Evolutionary conservation across 2,797 vertebrate genomes (phyloP).

Genomic region (Scarus forsteni): DNA sequence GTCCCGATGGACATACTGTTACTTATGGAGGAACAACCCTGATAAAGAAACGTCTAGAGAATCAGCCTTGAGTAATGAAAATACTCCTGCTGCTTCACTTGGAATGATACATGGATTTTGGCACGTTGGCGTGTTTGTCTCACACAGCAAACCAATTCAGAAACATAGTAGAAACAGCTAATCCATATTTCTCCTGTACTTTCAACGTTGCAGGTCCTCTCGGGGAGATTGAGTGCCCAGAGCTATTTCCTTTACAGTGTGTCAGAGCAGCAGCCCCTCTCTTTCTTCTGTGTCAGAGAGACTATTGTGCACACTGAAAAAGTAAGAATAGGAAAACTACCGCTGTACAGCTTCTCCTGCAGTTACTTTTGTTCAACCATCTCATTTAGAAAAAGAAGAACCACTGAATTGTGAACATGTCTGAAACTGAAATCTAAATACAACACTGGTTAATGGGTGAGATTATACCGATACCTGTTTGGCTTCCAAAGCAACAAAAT

Average conservation of each 20-base stretch:
- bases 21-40: conserved; percentile 27
- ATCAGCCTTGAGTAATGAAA: conserved; percentile 37
- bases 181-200: conserved; percentile 64
- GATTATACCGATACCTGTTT: no score
- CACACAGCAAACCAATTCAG: conserved; percentile 46
- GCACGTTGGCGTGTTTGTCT: conserved; percentile 28
- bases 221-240: conserved; percentile 40
- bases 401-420: no score
- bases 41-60: conserved; percentile 40
- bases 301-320: conserved; percentile 13
- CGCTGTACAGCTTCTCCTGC: not conserved
- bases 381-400: no score
- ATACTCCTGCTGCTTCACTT: conserved; percentile 20
- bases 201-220: conserved; percentile 42
- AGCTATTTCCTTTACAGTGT: conserved; percentile 57
- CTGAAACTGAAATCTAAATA: no score
- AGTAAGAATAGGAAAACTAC: not conserved
- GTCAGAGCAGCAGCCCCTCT: conserved; percentile 36
- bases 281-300: conserved; percentile 26
- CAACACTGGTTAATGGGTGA: no score
- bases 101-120: conserved; percentile 42
- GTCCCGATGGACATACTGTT: conserved; percentile 28
- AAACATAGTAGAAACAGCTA: conserved; percentile 55
- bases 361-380: no score
- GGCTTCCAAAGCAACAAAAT: no score